Evolutionary conservation across 2,888 invertebrate species (phyloP), one percentile per base, ranked within the genome.

Genomic region (Eueremaeus valkanovi): DNA sequence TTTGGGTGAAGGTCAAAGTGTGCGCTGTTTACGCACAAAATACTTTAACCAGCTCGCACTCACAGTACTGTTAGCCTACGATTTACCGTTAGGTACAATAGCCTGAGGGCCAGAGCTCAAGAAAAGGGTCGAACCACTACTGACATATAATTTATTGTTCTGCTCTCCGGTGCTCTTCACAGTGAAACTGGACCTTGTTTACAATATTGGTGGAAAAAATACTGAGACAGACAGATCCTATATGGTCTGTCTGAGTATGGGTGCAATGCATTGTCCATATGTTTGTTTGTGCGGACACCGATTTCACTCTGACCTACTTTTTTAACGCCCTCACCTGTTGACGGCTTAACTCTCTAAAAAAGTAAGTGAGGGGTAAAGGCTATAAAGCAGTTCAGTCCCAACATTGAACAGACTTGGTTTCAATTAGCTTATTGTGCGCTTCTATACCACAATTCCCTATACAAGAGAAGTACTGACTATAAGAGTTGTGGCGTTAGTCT

Each of bases 261-360:
- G 24, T 36, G 11, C 9, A 68, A 40, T 40, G n/a, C 40, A 68
- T 68, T 68, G 68, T 68, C 68, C 68, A 24, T 40, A 40, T 40
- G 68, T 40, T 68, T 68, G 42, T 68, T 68, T 68, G 68, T 42
- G 21, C 40, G 68, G 40, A 36, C 68, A 68, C 21, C 24, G 40
- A 68, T 3, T 36, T 36, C n/a, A n/a, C n/a, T 18, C n/a, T 68
- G 68, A 68, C 68, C 68, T 24, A 68, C 40, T 68, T 68, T 66
- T 68, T 68, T 68, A n/a, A 68, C 68, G 33, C 68, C 68, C 68
- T 42, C 68, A 68, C 68, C 68, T 68, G 68, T 68, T 68, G 18
- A 40, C 68, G 13, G n/a, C 42, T 68, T 63, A 63, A 36, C 40
- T 68, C n/a, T n/a, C 40, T 68, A 13, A 68, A 68, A 68, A 68